Conservation (phyloP, 2,888 invertebrate species). For the Ommatoiulus sabulosus region DNA sequence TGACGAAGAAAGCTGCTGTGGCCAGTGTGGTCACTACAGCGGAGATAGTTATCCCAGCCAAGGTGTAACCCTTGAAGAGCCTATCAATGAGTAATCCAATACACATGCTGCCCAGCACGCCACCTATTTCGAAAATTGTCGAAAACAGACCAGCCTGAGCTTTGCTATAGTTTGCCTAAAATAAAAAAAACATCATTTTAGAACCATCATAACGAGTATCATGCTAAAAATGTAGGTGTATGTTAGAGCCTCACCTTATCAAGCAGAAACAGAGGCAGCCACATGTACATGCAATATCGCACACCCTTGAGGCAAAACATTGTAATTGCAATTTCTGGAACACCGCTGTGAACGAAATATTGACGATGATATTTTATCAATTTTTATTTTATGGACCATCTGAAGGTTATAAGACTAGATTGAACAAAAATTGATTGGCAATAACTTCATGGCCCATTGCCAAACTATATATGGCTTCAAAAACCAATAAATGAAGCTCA, state of each 20-base stretch:
- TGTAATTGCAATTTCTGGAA: constrained; percentile 68
- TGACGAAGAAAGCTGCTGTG: constrained; percentile 67
- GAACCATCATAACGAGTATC: not conserved
- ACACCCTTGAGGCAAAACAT: constrained; percentile 70
- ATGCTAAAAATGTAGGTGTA: not conserved
- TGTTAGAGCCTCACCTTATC: constrained; percentile 63
- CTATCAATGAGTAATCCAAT: constrained; percentile 68
- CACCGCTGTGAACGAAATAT: constrained; percentile 63
- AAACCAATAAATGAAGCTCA: too few species aligned
- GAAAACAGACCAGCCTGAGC: constrained; percentile 69
- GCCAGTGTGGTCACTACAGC: constrained; percentile 66
- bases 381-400: too few species aligned
- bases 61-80: constrained; percentile 66
- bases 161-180: constrained; percentile 67
- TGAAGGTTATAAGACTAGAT: too few species aligned
- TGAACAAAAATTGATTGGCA: too few species aligned
- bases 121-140: constrained; percentile 70
- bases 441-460: too few species aligned
- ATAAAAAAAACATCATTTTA: not conserved
- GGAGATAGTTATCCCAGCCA: constrained; percentile 66
- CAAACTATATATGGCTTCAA: too few species aligned
- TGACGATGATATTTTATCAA: not conserved
- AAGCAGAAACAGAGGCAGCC: constrained; percentile 70
- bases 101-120: constrained; percentile 68
- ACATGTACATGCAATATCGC: constrained; percentile 70